Evolutionary conservation across 2,797 vertebrate species (phyloP).

Genomic region (Pterois miles): DNA sequence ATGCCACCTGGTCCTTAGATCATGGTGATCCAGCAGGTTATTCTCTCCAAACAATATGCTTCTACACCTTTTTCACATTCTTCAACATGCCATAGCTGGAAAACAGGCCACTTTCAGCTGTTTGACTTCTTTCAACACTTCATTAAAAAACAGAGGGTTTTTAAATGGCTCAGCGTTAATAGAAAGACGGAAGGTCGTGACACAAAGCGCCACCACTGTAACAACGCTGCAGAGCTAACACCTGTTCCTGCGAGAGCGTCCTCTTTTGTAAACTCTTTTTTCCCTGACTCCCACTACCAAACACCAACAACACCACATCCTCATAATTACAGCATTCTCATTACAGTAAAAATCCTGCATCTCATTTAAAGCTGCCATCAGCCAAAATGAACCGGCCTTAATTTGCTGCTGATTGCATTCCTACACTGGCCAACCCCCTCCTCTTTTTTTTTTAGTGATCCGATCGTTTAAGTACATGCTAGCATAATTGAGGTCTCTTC

Average conservation of each 20-base stretch:
- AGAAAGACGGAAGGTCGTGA: background rate
- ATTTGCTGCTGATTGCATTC: slow-evolving; percentile 69
- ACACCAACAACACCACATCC: slow-evolving; percentile 36
- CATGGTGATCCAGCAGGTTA: slow-evolving; percentile 10
- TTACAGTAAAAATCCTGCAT: slow-evolving; percentile 59
- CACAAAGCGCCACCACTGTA: slow-evolving; percentile 4
- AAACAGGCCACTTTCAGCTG: slow-evolving; percentile 10
- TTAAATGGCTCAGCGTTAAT: background rate
- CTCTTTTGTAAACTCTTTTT: slow-evolving; percentile 3
- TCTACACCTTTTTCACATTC: slow-evolving; percentile 41
- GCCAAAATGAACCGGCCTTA: slow-evolving; percentile 70
- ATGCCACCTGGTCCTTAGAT: slow-evolving; percentile 57
- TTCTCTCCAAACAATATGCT: slow-evolving; percentile 29
- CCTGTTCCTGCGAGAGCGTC: slow-evolving; percentile 20
- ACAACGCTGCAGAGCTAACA: slow-evolving; percentile 10
- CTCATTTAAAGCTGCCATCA: slow-evolving; percentile 72
- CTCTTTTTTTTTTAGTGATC: slow-evolving; percentile 58
- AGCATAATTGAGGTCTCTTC: slow-evolving; percentile 76
- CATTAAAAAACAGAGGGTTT: background rate
- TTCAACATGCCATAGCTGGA: slow-evolving; percentile 36
- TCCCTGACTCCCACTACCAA: slow-evolving; percentile 16
- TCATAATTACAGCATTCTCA: slow-evolving; percentile 64
- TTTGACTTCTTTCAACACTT: slow-evolving; percentile 33
- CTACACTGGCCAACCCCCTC: slow-evolving; percentile 28
- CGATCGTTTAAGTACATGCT: slow-evolving; percentile 79